phyloP scores from a whole-genome alignment of 1,140 invertebrate species.

The Zophobas atratus region DNA sequence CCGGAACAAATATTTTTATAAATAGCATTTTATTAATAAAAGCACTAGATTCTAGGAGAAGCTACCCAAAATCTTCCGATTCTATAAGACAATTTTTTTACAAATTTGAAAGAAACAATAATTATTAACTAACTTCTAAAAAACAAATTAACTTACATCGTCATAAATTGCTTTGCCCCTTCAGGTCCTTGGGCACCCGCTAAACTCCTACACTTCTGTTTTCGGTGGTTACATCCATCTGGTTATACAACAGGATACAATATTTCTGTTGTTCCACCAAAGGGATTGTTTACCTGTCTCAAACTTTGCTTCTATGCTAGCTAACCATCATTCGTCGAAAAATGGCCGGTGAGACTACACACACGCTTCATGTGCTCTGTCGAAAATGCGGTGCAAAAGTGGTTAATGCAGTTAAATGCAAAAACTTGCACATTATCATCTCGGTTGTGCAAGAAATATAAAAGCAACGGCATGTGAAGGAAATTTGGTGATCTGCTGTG shows the following conservation, averaged over 20 bases:
- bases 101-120: constrained; percentile 3
- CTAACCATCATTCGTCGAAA: no score
- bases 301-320: no score
- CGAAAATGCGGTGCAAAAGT: no score
- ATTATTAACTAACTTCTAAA: not conserved
- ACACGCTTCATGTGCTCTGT: no score
- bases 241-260: constrained; percentile 19
- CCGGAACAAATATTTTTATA: constrained; percentile 1
- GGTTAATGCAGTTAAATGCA: no score
- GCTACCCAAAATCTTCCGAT: not conserved
- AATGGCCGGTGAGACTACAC: no score
- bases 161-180: constrained; percentile 13
- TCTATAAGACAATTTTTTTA: constrained; percentile 3
- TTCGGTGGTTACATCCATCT: constrained; percentile 28
- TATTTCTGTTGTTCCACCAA: not conserved
- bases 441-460: no score
- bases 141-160: constrained; percentile 27
- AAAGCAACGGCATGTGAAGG: no score
- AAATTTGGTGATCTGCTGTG: no score
- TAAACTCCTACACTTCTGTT: constrained; percentile 21
- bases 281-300: no score
- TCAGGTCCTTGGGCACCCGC: constrained; percentile 4
- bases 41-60: not conserved
- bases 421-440: no score
- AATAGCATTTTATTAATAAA: constrained; percentile 7